A percentile compares a stretch with the other conserved stretches of the same genome.
These are phyloP conservation scores for Cyprinella venusta DNA, from an alignment of 2,797 vertebrate genomes.

Conservation along the genomic window DNA sequence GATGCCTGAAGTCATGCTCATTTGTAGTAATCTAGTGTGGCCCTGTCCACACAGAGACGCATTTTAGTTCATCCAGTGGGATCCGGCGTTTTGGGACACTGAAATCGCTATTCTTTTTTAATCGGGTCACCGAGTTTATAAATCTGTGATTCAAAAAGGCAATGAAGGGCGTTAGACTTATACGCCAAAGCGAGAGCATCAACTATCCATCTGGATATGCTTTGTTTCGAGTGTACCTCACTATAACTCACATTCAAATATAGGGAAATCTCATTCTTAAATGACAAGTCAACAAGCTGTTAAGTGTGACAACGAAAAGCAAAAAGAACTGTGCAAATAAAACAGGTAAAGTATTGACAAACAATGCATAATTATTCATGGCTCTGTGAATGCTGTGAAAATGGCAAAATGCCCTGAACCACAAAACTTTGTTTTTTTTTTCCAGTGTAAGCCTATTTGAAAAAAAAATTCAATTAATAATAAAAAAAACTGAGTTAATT, in stretches of 20 bases:
- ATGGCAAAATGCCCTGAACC: neutral
- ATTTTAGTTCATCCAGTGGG: too few species aligned
- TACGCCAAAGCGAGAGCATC: too few species aligned
- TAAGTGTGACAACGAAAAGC: neutral
- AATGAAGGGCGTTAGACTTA: too few species aligned
- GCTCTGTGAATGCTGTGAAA: neutral
- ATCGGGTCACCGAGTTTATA: too few species aligned
- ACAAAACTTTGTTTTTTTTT: neutral
- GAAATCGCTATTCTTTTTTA: too few species aligned
- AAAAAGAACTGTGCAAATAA: neutral
- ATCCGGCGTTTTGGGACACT: too few species aligned
- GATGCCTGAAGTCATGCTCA: neutral
- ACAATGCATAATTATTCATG: neutral
- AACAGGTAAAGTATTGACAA: slow-evolving; percentile 1
- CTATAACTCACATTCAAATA: neutral
- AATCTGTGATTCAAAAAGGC: too few species aligned
- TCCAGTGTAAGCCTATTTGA: neutral
- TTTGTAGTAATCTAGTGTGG: neutral
- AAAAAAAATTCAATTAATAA: neutral
- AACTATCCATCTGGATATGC: too few species aligned
- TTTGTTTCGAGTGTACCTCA: neutral
- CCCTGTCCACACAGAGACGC: too few species aligned
- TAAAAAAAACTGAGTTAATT: neutral
- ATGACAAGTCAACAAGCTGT: neutral
- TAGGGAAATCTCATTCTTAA: neutral